phyloP scores from a whole-genome alignment of 2,797 vertebrate species.

The Xiphophorus birchmanni region DNA sequence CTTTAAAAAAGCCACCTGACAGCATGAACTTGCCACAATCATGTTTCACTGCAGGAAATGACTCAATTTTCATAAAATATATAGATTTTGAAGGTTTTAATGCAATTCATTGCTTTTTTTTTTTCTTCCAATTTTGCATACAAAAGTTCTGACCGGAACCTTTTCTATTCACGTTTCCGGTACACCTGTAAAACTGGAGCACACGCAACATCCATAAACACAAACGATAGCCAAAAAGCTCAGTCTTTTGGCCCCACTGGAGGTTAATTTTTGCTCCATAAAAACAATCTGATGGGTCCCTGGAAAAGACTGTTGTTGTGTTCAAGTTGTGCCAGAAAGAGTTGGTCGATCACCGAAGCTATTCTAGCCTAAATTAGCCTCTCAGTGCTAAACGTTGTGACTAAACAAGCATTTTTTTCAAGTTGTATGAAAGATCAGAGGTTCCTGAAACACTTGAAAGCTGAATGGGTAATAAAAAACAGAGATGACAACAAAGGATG shows the following conservation, averaged over 20 bases:
- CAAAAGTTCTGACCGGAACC: neutral
- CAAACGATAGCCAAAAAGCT: neutral
- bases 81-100: neutral
- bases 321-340: neutral
- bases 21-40: neutral
- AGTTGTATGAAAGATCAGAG: neutral
- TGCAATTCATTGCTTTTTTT: neutral
- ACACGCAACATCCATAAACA: neutral
- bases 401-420: neutral
- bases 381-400: neutral
- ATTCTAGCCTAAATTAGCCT: neutral
- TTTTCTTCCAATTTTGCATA: neutral
- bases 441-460: neutral
- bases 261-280: neutral
- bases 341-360: neutral
- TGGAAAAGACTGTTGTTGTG: neutral
- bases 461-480: constrained; percentile 47
- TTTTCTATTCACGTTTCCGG: neutral
- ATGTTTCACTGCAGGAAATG: neutral
- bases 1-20: neutral
- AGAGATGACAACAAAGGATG: constrained; percentile 68
- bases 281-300: neutral
- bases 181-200: neutral
- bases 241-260: neutral
- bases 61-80: neutral